Evolutionary conservation across 2,113 vertebrate genomes (phyloP).

Genomic region (Neofelis nebulosa): DNA sequence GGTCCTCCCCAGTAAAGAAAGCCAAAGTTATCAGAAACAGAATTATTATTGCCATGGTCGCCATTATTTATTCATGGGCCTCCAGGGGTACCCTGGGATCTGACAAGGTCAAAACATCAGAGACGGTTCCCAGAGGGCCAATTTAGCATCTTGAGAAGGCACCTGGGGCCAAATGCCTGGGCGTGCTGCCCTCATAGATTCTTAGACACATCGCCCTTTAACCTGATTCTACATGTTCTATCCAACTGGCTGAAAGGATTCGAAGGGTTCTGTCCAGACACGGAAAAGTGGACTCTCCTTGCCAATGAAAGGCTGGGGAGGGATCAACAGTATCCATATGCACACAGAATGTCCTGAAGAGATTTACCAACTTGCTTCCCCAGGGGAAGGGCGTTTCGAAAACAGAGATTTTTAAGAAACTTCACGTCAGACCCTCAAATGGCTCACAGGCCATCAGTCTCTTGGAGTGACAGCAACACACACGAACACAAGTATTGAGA

Average conservation of each 20-base stretch:
- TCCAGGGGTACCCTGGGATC: neutral
- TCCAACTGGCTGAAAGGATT: neutral
- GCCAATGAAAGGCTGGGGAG: neutral
- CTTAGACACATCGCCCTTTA: neutral
- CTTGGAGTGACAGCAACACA: neutral
- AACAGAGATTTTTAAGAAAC: neutral
- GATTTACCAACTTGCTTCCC: neutral
- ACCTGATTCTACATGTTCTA: neutral
- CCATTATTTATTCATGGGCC: neutral
- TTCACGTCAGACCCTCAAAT: neutral
- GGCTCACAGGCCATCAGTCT: neutral
- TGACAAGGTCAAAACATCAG: neutral
- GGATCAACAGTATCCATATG: neutral
- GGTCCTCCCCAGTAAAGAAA: neutral
- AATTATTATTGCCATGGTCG: neutral
- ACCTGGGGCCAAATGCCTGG: neutral
- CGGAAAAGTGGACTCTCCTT: neutral
- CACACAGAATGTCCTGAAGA: neutral
- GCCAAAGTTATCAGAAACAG: neutral
- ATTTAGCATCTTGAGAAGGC: neutral
- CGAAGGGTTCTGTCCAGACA: neutral
- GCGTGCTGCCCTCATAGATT: neutral
- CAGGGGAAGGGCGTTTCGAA: neutral
- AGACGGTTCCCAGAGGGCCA: neutral
- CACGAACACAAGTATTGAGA: neutral